A percentile compares a stretch with the other conserved stretches of the same genome.
These are phyloP conservation scores for Silurus glanis DNA, from an alignment of 2,113 vertebrate genomes.

Conservation along the genomic window DNA sequence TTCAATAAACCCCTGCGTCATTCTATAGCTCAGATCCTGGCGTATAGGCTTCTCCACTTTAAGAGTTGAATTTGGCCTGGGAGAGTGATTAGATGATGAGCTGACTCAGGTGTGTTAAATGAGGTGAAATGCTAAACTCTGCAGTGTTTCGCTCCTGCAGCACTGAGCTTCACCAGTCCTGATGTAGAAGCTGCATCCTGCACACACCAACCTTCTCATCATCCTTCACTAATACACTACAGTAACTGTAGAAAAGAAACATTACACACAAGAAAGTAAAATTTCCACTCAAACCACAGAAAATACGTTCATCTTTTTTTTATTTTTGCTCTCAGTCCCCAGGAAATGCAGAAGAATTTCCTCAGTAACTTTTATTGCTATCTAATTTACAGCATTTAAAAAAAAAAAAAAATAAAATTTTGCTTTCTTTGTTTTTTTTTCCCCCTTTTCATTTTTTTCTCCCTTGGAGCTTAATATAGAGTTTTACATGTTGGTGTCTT, in stretches of 20 bases:
- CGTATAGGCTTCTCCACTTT: neutral
- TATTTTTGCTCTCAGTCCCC: neutral
- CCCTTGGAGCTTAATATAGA: too few species aligned
- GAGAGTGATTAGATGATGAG: neutral
- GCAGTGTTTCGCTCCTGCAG: neutral
- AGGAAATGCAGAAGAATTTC: neutral
- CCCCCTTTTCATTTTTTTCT: too few species aligned
- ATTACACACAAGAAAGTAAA: neutral
- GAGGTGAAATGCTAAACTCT: conserved; percentile 1
- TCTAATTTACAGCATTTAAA: too few species aligned
- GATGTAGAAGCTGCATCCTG: neutral
- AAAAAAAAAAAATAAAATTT: too few species aligned
- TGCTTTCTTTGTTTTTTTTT: too few species aligned
- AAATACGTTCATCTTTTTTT: neutral
- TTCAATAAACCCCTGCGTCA: neutral
- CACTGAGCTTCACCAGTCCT: neutral
- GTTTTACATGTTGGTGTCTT: too few species aligned
- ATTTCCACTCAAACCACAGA: neutral
- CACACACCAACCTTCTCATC: neutral
- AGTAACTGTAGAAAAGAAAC: neutral
- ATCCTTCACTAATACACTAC: neutral
- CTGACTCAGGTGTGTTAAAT: conserved; percentile 23
- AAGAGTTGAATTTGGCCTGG: neutral
- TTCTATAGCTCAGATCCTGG: neutral
- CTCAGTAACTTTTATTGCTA: too few species aligned